phyloP scores from a whole-genome alignment of 2,888 invertebrate species.

The Heliconius ethilla region DNA sequence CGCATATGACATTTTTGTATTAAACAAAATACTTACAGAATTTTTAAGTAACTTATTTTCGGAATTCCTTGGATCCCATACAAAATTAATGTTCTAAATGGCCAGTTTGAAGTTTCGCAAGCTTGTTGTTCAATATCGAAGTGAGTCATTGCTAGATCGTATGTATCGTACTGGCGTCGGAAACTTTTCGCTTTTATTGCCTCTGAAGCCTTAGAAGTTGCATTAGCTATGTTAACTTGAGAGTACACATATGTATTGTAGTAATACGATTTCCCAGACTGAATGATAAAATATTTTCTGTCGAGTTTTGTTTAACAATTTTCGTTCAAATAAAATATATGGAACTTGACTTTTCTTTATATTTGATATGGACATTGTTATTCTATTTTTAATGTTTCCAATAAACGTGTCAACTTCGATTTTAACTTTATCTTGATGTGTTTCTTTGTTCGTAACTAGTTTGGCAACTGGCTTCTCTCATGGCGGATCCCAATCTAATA shows the following conservation, averaged over 20 bases:
- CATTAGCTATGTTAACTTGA: slow-evolving; percentile 49
- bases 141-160: slow-evolving; percentile 65
- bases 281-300: slow-evolving; percentile 19
- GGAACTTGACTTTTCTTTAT: not conserved
- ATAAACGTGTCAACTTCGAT: too few species aligned
- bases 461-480: too few species aligned
- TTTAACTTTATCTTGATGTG: too few species aligned
- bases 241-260: slow-evolving; percentile 34
- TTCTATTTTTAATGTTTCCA: not conserved
- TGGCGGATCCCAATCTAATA: too few species aligned
- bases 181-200: slow-evolving; percentile 63
- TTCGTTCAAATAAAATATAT: not conserved
- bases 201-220: slow-evolving; percentile 63
- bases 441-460: too few species aligned
- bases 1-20: not conserved
- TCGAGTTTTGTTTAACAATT: slow-evolving; percentile 13
- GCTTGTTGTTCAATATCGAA: slow-evolving; percentile 56
- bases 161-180: slow-evolving; percentile 54
- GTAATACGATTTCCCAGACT: slow-evolving; percentile 31
- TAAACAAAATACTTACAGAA: not conserved
- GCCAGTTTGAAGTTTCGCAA: slow-evolving; percentile 56
- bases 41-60: not conserved
- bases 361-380: not conserved
- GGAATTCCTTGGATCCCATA: slow-evolving; percentile 52
- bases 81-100: slow-evolving; percentile 52